Conservation (phyloP, 2,797 vertebrate species). For the Phoebastria nigripes region DNA sequence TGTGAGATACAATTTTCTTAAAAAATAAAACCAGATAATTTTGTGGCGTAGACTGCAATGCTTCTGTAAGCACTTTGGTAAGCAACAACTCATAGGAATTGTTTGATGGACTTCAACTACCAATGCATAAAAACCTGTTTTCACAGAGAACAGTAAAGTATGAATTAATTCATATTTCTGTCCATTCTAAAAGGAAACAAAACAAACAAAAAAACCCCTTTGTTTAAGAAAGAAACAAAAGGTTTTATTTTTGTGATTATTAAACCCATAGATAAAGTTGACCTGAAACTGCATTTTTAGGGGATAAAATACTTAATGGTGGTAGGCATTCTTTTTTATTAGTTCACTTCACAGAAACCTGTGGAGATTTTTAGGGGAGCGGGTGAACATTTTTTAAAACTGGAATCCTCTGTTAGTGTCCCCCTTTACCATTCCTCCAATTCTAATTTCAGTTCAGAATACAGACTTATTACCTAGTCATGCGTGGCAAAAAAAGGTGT, state of each 20-base stretch:
- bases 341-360: background rate
- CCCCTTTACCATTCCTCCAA: background rate
- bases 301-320: background rate
- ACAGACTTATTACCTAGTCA: background rate
- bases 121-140: background rate
- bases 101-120: background rate
- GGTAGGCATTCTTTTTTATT: background rate
- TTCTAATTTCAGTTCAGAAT: background rate
- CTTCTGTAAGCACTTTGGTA: background rate
- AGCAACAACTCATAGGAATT: background rate
- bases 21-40: background rate
- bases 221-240: background rate
- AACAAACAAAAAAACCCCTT: background rate
- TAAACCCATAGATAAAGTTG: background rate
- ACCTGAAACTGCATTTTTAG: background rate
- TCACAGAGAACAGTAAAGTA: background rate
- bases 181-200: background rate
- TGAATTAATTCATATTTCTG: background rate
- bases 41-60: background rate
- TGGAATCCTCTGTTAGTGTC: background rate
- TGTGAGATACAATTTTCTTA: background rate
- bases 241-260: background rate
- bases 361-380: background rate
- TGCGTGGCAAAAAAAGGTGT: accelerated
- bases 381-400: background rate